phyloP scores from a whole-genome alignment of 2,113 vertebrate species.

The Nibea albiflora region DNA sequence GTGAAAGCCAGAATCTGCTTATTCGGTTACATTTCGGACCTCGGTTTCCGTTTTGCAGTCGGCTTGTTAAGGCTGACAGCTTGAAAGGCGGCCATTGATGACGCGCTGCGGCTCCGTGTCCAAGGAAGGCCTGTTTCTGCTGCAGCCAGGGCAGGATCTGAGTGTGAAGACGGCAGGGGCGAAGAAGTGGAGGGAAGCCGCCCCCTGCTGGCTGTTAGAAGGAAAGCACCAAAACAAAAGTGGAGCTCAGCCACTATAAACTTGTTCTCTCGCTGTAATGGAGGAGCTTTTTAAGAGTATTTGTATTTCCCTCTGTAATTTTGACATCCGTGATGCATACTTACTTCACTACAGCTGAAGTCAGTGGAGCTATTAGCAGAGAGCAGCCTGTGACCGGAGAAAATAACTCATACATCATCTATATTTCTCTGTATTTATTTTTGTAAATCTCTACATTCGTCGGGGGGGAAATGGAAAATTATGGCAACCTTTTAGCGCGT shows the following conservation, averaged over 20 bases:
- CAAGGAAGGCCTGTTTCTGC: conserved; percentile 29
- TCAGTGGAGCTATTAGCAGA: neutral
- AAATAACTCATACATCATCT: neutral
- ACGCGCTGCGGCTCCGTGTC: conserved; percentile 32
- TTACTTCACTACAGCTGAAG: neutral
- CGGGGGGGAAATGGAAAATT: neutral
- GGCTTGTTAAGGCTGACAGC: conserved; percentile 67
- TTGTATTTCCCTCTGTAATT: neutral
- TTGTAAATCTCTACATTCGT: neutral
- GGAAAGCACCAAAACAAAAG: neutral
- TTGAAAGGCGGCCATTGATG: conserved; percentile 71
- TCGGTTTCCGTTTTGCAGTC: conserved; percentile 72
- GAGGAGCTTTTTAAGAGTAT: neutral
- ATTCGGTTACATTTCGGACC: conserved; percentile 78
- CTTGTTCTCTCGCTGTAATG: neutral
- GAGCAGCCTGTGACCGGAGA: neutral
- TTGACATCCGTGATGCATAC: neutral
- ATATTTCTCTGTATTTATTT: neutral
- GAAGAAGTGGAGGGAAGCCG: conserved; percentile 47
- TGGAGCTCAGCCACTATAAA: neutral
- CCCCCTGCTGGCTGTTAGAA: conserved; percentile 68
- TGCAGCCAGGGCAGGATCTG: conserved; percentile 33
- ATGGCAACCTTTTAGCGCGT: neutral
- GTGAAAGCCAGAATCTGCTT: conserved; percentile 65
- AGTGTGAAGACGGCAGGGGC: neutral